Evolutionary conservation across 2,113 vertebrate genomes (phyloP).

Genomic region (Charina bottae): DNA sequence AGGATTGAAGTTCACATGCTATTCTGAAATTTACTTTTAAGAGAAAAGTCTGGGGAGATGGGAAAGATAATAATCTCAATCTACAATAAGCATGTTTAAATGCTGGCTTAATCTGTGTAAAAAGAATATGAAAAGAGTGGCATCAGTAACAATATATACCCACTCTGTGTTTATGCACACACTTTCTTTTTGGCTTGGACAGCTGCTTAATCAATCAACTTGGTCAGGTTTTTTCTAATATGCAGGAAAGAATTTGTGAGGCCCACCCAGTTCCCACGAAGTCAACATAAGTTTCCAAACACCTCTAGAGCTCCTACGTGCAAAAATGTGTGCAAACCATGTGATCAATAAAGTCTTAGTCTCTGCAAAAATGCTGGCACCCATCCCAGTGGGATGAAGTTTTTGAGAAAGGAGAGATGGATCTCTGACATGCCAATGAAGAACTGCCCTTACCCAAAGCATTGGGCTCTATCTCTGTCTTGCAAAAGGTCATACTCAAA

Average conservation of each 20-base stretch:
- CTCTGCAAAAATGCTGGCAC: conserved; percentile 53
- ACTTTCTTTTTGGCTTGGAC: conserved; percentile 56
- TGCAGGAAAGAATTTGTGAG: conserved; percentile 62
- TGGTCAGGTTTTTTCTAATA: conserved; percentile 65
- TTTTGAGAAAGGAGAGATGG: conserved; percentile 56
- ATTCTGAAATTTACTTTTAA: not conserved
- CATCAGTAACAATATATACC: conserved; percentile 39
- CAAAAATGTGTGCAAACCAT: conserved; percentile 65
- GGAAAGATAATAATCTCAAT: not conserved
- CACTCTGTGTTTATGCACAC: conserved; percentile 6
- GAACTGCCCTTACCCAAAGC: conserved; percentile 35
- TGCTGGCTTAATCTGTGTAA: conserved; percentile 40
- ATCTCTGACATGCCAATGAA: conserved; percentile 50
- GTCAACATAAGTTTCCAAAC: conserved; percentile 67
- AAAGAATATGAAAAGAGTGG: conserved; percentile 31
- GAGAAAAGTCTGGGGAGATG: not conserved
- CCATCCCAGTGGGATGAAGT: conserved; percentile 45
- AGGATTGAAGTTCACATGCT: not conserved
- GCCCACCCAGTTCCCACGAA: conserved; percentile 73
- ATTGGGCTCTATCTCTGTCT: conserved; percentile 56
- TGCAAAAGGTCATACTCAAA: conserved; percentile 43
- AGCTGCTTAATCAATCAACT: conserved; percentile 70
- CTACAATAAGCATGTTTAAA: conserved; percentile 22
- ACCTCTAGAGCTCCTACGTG: conserved; percentile 71
- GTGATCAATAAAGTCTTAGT: conserved; percentile 52